Evolutionary conservation across 53 echinoderm and acorn worm genomes (phyloP), one percentile per base, ranked within the genome.

Genomic region (Crossaster papposus): DNA sequence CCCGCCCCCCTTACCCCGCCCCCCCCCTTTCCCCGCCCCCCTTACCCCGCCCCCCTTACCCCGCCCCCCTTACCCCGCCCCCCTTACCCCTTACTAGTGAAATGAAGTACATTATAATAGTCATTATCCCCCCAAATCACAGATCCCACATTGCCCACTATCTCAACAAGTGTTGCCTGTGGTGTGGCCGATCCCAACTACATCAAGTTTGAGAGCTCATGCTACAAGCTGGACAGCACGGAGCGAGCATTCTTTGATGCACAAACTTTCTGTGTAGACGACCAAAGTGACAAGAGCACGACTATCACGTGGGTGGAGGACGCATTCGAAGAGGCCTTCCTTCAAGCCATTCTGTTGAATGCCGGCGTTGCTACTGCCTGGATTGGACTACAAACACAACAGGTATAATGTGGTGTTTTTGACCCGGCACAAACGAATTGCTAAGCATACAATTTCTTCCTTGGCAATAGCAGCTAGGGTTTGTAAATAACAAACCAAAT

Each of bases 261-360:
- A 29, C 30, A 2, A 2, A 36, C 55, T 17, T 90, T 79, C 76
- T 23, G n/a, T 18, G 74, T 36, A 26, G 76, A 90, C 8, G 53
- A 58, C 2, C 7, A 58, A 14, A 17, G 17, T 2, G 0, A 17
- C 58, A 17, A 0, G 2, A 58, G 30, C 35, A 17, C 17, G 2
- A 58, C 29, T 24, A 36, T 82, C 26, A 70, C 82, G 36, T 90
- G 72, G 23, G 51, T 90, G 24, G 72, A 34, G 6, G 35, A 90
- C 24, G 82, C 82, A 2, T 90, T 58, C 50, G 24, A 72, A 24
- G 90, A 90, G 71, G 90, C 90, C 24, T 90, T 90, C 20, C 30
- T 90, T 6, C 62, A 81, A 32, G 71, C 82, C 14, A 36, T 77
- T 28, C 63, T 90, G 29, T n/a, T 90, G 34, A 72, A 82, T 20